Evolutionary conservation across 2,888 invertebrate genomes (phyloP).

Genomic region (Aquatica leii): DNA sequence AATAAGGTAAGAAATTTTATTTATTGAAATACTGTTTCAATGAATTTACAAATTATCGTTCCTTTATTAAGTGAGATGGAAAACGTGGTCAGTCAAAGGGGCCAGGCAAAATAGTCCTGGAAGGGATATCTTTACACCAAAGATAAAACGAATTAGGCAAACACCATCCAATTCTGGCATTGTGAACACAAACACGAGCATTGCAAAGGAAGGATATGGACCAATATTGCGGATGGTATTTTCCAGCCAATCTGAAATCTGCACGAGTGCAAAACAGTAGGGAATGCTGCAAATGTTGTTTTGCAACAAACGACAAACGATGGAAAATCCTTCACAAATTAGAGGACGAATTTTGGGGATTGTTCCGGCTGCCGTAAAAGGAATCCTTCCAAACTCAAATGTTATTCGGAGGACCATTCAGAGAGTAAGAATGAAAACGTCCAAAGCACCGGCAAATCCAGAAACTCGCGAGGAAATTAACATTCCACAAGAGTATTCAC

Average conservation of each 20-base stretch:
- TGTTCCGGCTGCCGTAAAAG: background rate
- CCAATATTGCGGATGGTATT: background rate
- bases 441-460: background rate
- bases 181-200: background rate
- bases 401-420: too few relatives aligned
- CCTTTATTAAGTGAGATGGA: too few relatives aligned
- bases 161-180: background rate
- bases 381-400: background rate
- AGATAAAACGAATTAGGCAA: background rate
- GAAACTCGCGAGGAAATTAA: background rate
- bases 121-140: background rate
- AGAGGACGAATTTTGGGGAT: background rate
- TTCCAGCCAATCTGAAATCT: background rate
- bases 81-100: too few relatives aligned
- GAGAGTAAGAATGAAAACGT: too few relatives aligned
- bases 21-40: too few relatives aligned
- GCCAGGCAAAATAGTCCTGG: too few relatives aligned
- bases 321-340: background rate
- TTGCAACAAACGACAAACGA: background rate
- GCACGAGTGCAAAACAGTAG: background rate
- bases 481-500: background rate
- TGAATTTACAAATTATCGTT: too few relatives aligned
- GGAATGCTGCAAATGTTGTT: background rate
- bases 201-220: conserved; percentile 6
- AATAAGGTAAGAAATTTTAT: too few relatives aligned